Evolutionary conservation across 2,113 vertebrate species (phyloP).

Genomic region (Oreocharis arfaki): DNA sequence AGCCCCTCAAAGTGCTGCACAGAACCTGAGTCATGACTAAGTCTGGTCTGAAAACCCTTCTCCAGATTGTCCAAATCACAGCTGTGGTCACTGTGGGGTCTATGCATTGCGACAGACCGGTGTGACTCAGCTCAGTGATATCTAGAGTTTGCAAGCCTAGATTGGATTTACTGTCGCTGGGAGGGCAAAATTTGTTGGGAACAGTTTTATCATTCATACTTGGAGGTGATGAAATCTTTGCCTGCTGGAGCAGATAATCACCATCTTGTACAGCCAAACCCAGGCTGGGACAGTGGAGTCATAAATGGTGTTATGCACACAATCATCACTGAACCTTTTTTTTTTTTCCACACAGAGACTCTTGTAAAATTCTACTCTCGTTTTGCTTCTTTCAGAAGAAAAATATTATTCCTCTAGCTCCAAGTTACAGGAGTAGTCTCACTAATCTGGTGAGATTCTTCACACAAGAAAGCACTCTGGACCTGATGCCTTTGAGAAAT

Average conservation of each 20-base stretch:
- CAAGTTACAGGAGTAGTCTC: background rate
- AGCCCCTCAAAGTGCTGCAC: background rate
- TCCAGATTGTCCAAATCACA: background rate
- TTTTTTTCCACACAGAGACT: background rate
- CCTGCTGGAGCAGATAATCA: background rate
- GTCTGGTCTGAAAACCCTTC: background rate
- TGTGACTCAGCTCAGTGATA: constrained; percentile 39
- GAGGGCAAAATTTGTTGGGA: constrained; percentile 29
- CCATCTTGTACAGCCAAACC: background rate
- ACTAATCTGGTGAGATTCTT: background rate
- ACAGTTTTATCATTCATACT: constrained; percentile 36
- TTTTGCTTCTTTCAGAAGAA: background rate
- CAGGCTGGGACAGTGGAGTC: background rate
- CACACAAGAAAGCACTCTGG: background rate
- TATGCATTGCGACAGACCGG: background rate
- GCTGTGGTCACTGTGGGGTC: background rate
- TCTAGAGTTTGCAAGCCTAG: background rate
- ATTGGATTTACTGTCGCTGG: constrained; percentile 41
- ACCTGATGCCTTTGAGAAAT: background rate
- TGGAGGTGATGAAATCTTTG: constrained; percentile 18
- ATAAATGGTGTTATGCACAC: background rate
- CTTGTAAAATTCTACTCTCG: background rate
- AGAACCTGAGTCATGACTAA: background rate
- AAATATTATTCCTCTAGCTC: background rate
- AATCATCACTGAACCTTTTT: background rate